Base-by-base conservation (phyloP, 1,140 invertebrate genomes). In the Eueides isabella region DNA sequence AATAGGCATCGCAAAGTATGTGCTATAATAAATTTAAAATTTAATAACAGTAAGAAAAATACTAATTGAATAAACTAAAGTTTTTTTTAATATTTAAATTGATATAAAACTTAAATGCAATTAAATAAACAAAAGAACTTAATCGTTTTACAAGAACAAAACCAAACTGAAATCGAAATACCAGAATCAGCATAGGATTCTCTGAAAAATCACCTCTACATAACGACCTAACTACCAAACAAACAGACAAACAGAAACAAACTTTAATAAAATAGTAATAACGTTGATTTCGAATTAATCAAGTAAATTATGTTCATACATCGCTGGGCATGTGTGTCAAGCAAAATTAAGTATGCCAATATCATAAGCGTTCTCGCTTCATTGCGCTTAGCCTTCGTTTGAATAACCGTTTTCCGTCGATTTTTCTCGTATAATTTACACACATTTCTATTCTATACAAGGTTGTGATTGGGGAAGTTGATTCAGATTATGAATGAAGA, bases 321-420 rank as follows among this genome's bases (percentile, higher is more conserved):
- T 77, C 82, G 81, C 64, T 91, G 87, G 74, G 77, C 85, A 92
- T 87, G 86, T 92, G 74, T 92, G 91, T 85, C 90, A 89, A 85
- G 86, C 83, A 85, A 88, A 89, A 89, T 90, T 85, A 92, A 91
- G 87, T 91, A 87, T 92, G 90, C 90, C 91, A 91, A 92, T 92
- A 92, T 90, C 89, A 91, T 89, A 87, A 84, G 78, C 67, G 78
- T 85, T 84, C 82, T 33, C 78, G 89, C 78, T 81, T 91, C 85
- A 92, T 92, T 78, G 91, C 89, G 67, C 79, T 64, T 77, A 89
- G 88, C 91, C 91, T 92, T 92, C 91, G 78, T 26, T 61, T 38
- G 78, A 91, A 92, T 90, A 79, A 81, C 83, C 72, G 85, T 88
- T 90, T 92, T 91, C 91, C 91, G 89, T 79, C 79, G 86, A 89